These are phyloP conservation scores for Lycaon pictus DNA, from an alignment of 2,113 vertebrate species.

Conservation along the genomic window DNA sequence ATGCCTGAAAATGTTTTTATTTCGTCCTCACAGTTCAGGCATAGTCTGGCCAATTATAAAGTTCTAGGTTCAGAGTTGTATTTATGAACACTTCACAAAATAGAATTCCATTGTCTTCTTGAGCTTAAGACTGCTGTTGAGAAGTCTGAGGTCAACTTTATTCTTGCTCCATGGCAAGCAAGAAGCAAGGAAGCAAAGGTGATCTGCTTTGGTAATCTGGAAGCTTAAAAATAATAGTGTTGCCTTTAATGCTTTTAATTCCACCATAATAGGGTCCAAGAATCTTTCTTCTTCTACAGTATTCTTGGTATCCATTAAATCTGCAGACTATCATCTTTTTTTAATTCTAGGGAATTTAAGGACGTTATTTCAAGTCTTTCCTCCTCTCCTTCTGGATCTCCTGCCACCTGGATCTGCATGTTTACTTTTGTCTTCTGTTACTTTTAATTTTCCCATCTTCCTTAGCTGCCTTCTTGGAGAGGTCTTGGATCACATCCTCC, in stretches of 20 bases:
- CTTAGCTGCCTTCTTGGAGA: neutral
- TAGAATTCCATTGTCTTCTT: neutral
- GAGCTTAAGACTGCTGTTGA: neutral
- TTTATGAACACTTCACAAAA: neutral
- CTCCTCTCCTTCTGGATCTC: neutral
- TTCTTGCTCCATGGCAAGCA: neutral
- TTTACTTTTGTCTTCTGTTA: neutral
- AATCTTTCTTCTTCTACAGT: neutral
- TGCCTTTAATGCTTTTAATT: neutral
- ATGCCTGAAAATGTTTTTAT: neutral
- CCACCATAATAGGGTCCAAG: neutral
- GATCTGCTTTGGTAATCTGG: neutral
- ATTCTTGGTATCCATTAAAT: neutral
- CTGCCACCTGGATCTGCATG: accelerated
- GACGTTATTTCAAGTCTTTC: neutral
- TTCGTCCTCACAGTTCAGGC: neutral
- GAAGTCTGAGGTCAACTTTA: neutral
- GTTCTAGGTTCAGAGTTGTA: neutral
- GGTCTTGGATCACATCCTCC: neutral
- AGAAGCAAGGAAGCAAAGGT: neutral
- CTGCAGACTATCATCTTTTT: neutral
- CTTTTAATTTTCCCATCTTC: neutral
- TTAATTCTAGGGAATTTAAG: neutral
- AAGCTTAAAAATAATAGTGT: neutral
- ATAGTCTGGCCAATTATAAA: neutral